phyloP scores from a whole-genome alignment of 1,140 invertebrate species.

The Caenorhabditis briggsae region DNA sequence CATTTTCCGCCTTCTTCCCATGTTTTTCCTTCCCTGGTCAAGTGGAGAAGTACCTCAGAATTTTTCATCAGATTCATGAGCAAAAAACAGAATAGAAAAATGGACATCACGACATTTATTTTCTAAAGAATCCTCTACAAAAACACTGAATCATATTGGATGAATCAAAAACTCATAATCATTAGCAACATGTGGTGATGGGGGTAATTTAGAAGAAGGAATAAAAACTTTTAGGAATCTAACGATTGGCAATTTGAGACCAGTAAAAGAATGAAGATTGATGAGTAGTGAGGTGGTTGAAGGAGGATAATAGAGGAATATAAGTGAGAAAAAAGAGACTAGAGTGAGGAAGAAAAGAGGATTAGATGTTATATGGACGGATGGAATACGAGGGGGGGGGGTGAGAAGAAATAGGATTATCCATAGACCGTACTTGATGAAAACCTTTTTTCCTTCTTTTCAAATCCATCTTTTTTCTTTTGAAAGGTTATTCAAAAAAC shows the following conservation, averaged over 20 bases:
- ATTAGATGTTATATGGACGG: neutral
- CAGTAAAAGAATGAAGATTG: neutral
- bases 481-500: neutral
- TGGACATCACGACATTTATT: no score
- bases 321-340: neutral
- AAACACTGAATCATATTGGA: no score
- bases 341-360: neutral
- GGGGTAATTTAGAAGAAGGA: neutral
- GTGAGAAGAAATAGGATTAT: conserved; percentile 42
- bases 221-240: neutral
- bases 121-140: no score
- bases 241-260: conserved; percentile 17
- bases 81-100: no score
- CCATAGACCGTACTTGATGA: neutral
- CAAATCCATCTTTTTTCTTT: no score
- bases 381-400: neutral
- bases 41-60: no score
- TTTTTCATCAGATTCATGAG: no score
- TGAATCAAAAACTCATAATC: no score
- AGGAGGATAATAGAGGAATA: neutral
- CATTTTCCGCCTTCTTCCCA: no score
- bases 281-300: conserved; percentile 39
- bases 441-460: no score
- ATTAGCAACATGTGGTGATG: neutral
- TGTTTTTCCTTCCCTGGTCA: no score